A percentile compares a stretch with the other conserved stretches of the same genome.
Conservation (phyloP, 2,888 invertebrate species). For the Erannis defoliaria region DNA sequence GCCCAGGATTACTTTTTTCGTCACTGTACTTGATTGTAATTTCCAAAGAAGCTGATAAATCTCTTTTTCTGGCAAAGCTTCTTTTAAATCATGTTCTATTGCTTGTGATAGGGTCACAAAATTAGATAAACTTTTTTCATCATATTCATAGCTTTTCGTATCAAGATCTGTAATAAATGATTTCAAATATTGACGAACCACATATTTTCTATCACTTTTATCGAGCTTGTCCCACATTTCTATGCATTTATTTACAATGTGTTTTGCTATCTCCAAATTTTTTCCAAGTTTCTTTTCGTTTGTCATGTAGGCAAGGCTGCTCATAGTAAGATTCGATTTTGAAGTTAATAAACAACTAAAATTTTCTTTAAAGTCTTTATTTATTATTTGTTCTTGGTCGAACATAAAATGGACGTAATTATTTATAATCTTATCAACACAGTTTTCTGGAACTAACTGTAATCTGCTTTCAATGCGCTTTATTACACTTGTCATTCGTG, state of each 20-base stretch:
- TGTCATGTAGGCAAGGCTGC: constrained; percentile 22
- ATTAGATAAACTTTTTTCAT: constrained; percentile 11
- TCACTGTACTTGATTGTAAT: constrained; percentile 22
- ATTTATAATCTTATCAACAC: constrained; percentile 22
- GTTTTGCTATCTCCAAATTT: constrained; percentile 17
- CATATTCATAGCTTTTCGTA: constrained; percentile 19
- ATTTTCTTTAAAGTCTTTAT: background rate
- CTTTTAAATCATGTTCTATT: constrained; percentile 27
- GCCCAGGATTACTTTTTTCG: constrained; percentile 23
- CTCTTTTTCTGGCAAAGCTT: constrained; percentile 29
- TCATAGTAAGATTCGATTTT: constrained; percentile 32
- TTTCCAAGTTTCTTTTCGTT: constrained; percentile 22
- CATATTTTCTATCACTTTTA: constrained; percentile 18
- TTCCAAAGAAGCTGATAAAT: constrained; percentile 23
- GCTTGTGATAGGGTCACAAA: constrained; percentile 18
- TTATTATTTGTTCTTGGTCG: constrained; percentile 25
- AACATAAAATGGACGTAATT: constrained; percentile 30
- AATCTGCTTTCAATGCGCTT: constrained; percentile 10
- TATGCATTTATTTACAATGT: constrained; percentile 27
- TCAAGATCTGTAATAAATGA: constrained; percentile 24
- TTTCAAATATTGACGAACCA: constrained; percentile 22
- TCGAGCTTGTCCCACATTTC: constrained; percentile 26
- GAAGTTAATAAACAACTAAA: constrained; percentile 13
- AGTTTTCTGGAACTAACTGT: constrained; percentile 14
- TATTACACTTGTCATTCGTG: constrained; percentile 21